Conservation (phyloP, 2,888 invertebrate species). For the Dioctria rufipes region DNA sequence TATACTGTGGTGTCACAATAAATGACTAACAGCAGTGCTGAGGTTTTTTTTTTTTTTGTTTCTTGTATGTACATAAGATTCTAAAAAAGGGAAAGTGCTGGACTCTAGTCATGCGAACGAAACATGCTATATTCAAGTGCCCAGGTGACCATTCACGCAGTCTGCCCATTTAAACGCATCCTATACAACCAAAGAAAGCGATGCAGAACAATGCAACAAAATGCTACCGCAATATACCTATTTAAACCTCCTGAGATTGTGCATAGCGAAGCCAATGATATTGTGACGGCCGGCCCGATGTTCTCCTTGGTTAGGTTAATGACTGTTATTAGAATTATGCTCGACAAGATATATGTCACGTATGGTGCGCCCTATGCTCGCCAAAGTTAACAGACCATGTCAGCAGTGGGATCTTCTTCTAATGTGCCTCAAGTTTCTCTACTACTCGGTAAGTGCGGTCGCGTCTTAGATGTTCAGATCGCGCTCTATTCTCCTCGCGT, state of each 20-base stretch:
- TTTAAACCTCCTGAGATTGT: slow-evolving; percentile 15
- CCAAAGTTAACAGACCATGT: slow-evolving; percentile 52
- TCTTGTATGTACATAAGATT: not conserved
- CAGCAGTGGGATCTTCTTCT: slow-evolving; percentile 36
- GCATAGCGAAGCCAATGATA: slow-evolving; percentile 17
- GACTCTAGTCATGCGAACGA: not conserved
- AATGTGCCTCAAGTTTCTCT: slow-evolving; percentile 20
- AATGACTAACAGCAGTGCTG: not conserved
- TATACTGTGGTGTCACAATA: slow-evolving; percentile 12
- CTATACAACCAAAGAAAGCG: slow-evolving; percentile 23
- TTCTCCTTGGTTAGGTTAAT: slow-evolving; percentile 53
- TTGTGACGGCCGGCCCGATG: slow-evolving; percentile 30
- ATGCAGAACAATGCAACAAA: slow-evolving; percentile 42
- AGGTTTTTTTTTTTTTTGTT: not conserved
- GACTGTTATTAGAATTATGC: slow-evolving; percentile 54
- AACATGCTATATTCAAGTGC: not conserved
- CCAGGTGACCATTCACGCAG: not conserved
- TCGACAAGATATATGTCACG: slow-evolving; percentile 55
- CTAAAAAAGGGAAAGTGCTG: slow-evolving; percentile 44
- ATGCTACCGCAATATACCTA: not conserved
- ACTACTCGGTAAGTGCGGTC: slow-evolving; percentile 40
- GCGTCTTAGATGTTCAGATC: slow-evolving; percentile 32
- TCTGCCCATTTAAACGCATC: slow-evolving; percentile 14
- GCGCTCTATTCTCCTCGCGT: slow-evolving; percentile 7
- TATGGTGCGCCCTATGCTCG: slow-evolving; percentile 43